These are phyloP conservation scores for Apamea epomidion DNA, from an alignment of 2,888 invertebrate species.

Conservation along the genomic window DNA sequence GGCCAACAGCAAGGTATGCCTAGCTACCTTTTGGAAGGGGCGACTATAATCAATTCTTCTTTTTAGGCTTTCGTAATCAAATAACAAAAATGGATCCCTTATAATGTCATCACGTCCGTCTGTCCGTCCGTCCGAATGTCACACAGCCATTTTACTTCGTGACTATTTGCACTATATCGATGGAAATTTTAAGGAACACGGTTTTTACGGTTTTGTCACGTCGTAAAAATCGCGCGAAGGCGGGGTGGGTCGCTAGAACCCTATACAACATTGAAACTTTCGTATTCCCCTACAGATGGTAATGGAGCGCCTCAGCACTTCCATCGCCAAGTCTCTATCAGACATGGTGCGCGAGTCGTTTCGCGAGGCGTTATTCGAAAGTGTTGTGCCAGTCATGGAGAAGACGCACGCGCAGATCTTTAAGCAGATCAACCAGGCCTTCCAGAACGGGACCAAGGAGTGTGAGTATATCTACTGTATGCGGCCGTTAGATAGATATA, in stretches of 20 bases:
- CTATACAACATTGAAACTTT: neutral
- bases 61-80: neutral
- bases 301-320: constrained; percentile 93
- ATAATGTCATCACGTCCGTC: neutral
- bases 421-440: constrained; percentile 96
- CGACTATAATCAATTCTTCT: neutral
- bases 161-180: neutral
- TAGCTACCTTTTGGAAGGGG: neutral
- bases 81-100: neutral
- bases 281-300: constrained; percentile 86
- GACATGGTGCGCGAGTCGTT: constrained; percentile 94
- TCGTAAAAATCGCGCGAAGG: neutral
- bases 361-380: constrained; percentile 93
- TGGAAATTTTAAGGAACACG: neutral
- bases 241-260: no score
- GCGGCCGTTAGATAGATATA: neutral
- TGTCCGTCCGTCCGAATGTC: neutral
- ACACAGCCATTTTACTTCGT: neutral
- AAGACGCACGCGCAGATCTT: constrained; percentile 96
- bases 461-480: constrained; percentile 89
- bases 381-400: constrained; percentile 96
- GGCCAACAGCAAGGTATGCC: constrained; percentile 93
- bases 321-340: constrained; percentile 93
- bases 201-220: no score
- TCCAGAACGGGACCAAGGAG: constrained; percentile 96